A percentile compares a stretch with the other conserved stretches of the same genome.
These are phyloP conservation scores for Micronisus gabar DNA, from an alignment of 2,113 vertebrate species.

Conservation along the genomic window DNA sequence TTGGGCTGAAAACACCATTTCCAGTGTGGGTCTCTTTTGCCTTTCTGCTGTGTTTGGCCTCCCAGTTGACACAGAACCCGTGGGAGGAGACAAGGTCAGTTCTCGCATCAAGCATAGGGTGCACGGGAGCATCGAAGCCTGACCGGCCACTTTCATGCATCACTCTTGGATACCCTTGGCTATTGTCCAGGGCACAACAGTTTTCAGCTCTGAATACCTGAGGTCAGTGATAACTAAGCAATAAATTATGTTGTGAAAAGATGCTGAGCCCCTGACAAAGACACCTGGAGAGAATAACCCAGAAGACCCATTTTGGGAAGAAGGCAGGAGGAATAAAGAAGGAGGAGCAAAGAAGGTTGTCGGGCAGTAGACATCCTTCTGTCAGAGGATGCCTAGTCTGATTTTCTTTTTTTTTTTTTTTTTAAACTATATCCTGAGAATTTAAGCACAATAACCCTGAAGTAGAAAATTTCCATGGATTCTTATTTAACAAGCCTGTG, in stretches of 20 bases:
- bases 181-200: not conserved
- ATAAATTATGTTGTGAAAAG: not conserved
- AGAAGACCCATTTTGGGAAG: not conserved
- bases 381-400: not conserved
- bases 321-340: not conserved
- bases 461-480: not conserved
- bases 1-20: not conserved
- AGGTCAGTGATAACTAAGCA: not conserved
- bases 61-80: not conserved
- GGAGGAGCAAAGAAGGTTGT: not conserved
- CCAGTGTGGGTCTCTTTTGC: not conserved
- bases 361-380: not conserved
- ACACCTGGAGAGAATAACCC: not conserved
- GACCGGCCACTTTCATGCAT: fast-evolving
- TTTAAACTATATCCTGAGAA: not conserved
- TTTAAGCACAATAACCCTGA: not conserved
- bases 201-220: not conserved
- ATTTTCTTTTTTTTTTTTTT: fast-evolving
- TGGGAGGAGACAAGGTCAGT: not conserved
- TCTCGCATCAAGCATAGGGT: not conserved
- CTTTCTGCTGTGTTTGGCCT: not conserved
- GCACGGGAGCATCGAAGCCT: not conserved
- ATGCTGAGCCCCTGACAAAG: not conserved
- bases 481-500: not conserved
- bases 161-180: not conserved